Conservation (phyloP, 2,888 invertebrate genomes). For the Idaea biselata region DNA sequence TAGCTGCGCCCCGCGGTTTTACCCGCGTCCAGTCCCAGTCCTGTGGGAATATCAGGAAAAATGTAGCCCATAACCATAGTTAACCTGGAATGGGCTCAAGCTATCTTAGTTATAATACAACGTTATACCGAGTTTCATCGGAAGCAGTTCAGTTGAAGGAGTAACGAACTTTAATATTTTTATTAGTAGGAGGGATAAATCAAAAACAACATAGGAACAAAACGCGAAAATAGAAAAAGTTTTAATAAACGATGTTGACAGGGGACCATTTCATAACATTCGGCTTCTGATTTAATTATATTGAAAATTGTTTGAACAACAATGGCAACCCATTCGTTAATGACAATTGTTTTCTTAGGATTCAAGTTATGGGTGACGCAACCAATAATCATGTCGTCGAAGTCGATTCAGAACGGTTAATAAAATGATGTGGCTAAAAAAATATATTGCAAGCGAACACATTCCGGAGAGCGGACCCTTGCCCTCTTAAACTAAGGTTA, state of each 20-base stretch:
- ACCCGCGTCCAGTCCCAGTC: too few species aligned
- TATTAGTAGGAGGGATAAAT: background rate
- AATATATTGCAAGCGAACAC: too few species aligned
- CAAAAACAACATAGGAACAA: background rate
- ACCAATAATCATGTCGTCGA: background rate
- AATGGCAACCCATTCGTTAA: background rate
- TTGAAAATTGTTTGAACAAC: background rate
- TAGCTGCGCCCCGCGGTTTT: too few species aligned
- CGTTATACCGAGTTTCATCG: too few species aligned
- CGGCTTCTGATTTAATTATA: background rate
- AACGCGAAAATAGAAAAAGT: background rate
- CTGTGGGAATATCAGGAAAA: too few species aligned
- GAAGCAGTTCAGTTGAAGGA: too few species aligned
- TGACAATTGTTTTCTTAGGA: background rate
- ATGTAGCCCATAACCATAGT: too few species aligned
- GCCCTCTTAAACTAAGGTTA: too few species aligned
- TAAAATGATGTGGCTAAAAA: background rate
- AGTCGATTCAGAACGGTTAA: background rate
- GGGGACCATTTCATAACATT: background rate
- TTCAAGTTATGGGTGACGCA: background rate
- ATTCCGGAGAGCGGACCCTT: too few species aligned
- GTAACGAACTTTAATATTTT: too few species aligned
- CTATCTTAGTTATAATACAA: too few species aligned
- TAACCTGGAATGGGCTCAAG: too few species aligned
- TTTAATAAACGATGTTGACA: background rate